phyloP scores from a whole-genome alignment of 2,888 invertebrate species.

The Macaria notata region DNA sequence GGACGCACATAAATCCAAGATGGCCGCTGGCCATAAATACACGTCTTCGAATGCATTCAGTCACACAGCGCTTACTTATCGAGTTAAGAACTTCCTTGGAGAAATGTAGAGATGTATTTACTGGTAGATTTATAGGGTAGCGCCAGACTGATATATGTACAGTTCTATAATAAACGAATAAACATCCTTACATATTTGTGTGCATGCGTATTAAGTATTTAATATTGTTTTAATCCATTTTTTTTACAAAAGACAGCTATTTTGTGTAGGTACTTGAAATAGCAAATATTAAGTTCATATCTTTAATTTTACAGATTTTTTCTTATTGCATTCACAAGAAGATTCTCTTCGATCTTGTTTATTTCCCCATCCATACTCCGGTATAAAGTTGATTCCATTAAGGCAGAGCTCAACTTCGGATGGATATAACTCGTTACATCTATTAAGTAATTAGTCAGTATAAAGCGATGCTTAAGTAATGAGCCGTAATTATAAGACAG shows the following conservation, averaged over 20 bases:
- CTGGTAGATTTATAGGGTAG: constrained; percentile 21
- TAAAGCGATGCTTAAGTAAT: constrained; percentile 81
- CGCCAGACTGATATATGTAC: no score
- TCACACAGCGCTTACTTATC: constrained; percentile 41
- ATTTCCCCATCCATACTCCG: constrained; percentile 63
- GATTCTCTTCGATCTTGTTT: constrained; percentile 53
- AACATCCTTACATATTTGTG: no score
- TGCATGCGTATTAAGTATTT: no score
- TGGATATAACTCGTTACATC: constrained; percentile 80
- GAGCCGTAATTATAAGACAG: constrained; percentile 80
- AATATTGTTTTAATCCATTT: no score
- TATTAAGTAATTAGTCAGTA: constrained; percentile 80
- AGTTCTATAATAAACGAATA: no score
- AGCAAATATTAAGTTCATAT: no score
- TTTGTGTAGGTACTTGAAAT: no score
- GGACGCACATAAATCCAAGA: constrained; percentile 39
- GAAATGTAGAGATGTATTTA: constrained; percentile 26
- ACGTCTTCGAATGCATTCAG: constrained; percentile 36
- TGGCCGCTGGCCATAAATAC: constrained; percentile 45
- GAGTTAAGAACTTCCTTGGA: constrained; percentile 42
- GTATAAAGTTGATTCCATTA: constrained; percentile 74
- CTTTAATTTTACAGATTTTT: no score
- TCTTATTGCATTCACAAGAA: no score
- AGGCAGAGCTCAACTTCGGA: constrained; percentile 65
- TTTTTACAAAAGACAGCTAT: no score